A percentile compares a stretch with the other conserved stretches of the same genome.
Conservation (phyloP, 2,888 invertebrate species). For the Hirtodrosophila confusa region DNA sequence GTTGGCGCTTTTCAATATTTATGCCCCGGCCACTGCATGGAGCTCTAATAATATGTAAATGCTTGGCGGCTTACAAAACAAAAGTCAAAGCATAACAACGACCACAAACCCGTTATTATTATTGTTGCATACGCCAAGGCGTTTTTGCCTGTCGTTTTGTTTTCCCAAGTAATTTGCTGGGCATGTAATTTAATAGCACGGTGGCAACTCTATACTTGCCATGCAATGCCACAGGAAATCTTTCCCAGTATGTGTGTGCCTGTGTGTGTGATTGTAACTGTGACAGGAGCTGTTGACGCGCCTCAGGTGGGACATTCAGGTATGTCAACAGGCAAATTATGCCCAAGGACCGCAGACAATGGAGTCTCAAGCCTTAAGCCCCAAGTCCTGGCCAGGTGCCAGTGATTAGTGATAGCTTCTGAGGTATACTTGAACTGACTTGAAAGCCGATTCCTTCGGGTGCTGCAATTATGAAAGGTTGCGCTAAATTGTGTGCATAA, state of each 20-base stretch:
- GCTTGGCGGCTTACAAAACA: conserved; percentile 56
- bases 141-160: conserved; percentile 64
- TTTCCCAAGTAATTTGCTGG: conserved; percentile 73
- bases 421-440: neutral
- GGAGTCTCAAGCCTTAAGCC: conserved; percentile 24
- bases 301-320: conserved; percentile 62
- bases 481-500: conserved; percentile 56
- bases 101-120: conserved; percentile 73
- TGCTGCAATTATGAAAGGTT: conserved; percentile 56
- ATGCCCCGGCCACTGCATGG: conserved; percentile 38
- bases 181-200: conserved; percentile 70
- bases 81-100: conserved; percentile 43
- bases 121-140: conserved; percentile 71
- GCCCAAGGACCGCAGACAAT: conserved; percentile 61
- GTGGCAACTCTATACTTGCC: conserved; percentile 37
- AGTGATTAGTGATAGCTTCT: conserved; percentile 38
- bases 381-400: conserved; percentile 27
- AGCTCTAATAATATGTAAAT: conserved; percentile 70
- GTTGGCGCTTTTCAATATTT: conserved; percentile 77
- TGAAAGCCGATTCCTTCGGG: conserved; percentile 43
- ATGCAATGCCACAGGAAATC: conserved; percentile 10
- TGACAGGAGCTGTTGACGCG: conserved; percentile 64
- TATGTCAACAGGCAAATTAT: conserved; percentile 73
- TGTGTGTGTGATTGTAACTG: conserved; percentile 23
- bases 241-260: conserved; percentile 6